A percentile compares a stretch with the other conserved stretches of the same genome.
These are phyloP conservation scores for Cygnus buccinator DNA, from an alignment of 2,113 vertebrate species.

Conservation along the genomic window DNA sequence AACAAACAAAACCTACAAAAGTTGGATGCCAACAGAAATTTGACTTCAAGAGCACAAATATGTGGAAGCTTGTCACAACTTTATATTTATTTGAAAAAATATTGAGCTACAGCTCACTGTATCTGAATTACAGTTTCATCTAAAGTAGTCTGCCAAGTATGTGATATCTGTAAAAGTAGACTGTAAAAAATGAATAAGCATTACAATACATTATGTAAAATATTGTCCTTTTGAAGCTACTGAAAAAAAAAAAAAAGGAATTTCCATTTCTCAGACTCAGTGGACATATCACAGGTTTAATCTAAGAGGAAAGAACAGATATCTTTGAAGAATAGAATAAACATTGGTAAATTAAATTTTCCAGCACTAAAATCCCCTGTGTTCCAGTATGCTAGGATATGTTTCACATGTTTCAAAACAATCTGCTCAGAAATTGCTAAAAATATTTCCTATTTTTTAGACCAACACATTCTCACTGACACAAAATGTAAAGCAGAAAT, in stretches of 20 bases:
- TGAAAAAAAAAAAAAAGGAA: not conserved
- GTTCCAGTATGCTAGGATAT: not conserved
- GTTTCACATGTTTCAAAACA: slow-evolving; percentile 43
- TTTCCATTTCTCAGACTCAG: not conserved
- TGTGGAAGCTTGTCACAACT: not conserved
- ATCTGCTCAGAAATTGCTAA: slow-evolving; percentile 28
- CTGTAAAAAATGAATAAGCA: not conserved
- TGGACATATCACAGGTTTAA: slow-evolving; percentile 1
- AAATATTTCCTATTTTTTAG: not conserved
- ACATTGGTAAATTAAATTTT: slow-evolving; percentile 26
- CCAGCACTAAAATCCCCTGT: slow-evolving; percentile 10
- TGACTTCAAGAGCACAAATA: not conserved
- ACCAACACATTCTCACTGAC: not conserved
- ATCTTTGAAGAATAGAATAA: slow-evolving; percentile 39
- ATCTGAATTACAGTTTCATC: not conserved
- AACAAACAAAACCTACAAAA: not conserved
- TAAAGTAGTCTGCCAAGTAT: not conserved
- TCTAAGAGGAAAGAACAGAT: not conserved
- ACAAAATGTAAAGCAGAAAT: not conserved
- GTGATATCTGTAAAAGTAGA: not conserved
- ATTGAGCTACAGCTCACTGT: not conserved
- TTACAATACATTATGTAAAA: not conserved
- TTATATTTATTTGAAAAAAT: not conserved
- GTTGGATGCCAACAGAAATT: not conserved
- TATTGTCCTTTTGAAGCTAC: not conserved